Percentiles rank a stretch among this genome's conserved stretches.
These are phyloP conservation scores for Calyptomena viridis DNA, from an alignment of 2,113 vertebrate species.

Conservation along the genomic window DNA sequence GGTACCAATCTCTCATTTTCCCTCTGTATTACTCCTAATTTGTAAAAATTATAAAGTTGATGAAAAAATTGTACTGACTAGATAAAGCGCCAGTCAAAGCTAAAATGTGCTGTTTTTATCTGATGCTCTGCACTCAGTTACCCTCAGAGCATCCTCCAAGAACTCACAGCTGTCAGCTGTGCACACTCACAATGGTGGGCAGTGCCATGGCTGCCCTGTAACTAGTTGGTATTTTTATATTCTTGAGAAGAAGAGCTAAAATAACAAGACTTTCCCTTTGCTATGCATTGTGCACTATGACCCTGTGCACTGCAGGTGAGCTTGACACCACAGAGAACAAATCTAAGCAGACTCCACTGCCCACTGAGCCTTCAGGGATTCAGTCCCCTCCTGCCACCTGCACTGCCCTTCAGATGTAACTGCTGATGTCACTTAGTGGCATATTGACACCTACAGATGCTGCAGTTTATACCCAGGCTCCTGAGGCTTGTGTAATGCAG, in stretches of 20 bases:
- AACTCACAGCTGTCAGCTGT: background rate
- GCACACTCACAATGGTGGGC: background rate
- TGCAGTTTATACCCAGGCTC: background rate
- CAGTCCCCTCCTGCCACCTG: background rate
- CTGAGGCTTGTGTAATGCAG: background rate
- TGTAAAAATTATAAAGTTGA: background rate
- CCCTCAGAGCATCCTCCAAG: background rate
- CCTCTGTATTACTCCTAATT: background rate
- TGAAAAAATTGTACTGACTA: background rate
- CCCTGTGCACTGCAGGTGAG: background rate
- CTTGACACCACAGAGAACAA: background rate
- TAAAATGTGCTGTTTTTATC: background rate
- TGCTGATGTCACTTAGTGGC: background rate
- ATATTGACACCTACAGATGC: background rate
- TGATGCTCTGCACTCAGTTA: background rate
- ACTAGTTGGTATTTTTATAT: background rate
- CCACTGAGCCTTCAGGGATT: background rate
- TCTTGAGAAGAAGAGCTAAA: background rate
- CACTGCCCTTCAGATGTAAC: background rate
- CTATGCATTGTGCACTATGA: background rate
- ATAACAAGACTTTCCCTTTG: background rate
- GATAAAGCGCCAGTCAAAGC: background rate
- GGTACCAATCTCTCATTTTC: background rate
- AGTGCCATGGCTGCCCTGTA: background rate
- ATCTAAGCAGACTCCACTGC: background rate